Evolutionary conservation across 2,888 invertebrate species (phyloP), one percentile per base, ranked within the genome.

Genomic region (Colletes collaris): DNA sequence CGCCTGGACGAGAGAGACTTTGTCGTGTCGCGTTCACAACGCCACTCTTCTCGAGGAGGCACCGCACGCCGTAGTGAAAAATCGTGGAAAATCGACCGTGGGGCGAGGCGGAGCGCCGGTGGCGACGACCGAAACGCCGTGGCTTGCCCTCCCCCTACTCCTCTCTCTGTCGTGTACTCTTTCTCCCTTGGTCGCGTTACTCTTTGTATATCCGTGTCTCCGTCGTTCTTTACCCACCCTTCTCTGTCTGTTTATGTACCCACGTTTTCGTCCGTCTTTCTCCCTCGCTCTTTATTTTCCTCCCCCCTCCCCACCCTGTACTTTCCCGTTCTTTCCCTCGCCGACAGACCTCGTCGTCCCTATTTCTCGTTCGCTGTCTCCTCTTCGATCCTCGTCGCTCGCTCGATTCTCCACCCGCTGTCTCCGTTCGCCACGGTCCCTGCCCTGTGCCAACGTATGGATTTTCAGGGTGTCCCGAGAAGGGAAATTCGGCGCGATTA

Each of bases 51-150:
- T 75, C 77, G 80, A 71, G 73, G 75, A 84, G 73, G 55, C 75
- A 70, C 66, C 67, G 63, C 84, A 62, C 76, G 79, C 40, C 53
- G 73, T 52, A 80, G 79, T 86, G 86, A 87, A 86, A 86, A 87
- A 86, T 87, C 84, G 87, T 70, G 82, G 86, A 87, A 87, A 87
- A 87, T 87, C 86, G 87, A 87, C 87, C 82, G 86, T 63, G 62
- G 70, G 81, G 76, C 77, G 71, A 77, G 76, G 81, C 82, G 86
- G 85, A 76, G 86, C 80, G 86, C 74, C 81, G 72, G 72, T 77
- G 74, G 84, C 87, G 81, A 69, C 86, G 87, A 84, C 84, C 80
- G 79, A 85, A 87, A 85, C 82, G 77, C 75, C 76, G 69, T 79
- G 75, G 79, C 75, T 70, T 76, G 68, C 70, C 70, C 63, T 55